phyloP scores from a whole-genome alignment of 2,113 vertebrate species.

The Lepus europaeus region DNA sequence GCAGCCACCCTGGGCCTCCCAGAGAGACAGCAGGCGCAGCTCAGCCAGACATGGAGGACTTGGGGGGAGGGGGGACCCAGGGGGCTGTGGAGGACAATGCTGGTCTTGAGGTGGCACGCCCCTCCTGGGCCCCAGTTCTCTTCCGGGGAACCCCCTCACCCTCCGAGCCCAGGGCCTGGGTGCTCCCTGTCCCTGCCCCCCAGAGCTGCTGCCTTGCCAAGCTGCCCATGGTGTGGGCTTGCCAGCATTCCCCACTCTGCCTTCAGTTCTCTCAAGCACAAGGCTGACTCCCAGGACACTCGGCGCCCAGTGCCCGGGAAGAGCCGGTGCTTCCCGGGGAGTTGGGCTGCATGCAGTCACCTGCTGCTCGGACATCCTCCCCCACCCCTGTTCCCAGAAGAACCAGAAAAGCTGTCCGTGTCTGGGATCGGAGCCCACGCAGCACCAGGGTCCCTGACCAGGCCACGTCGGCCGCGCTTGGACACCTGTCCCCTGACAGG shows the following conservation, averaged over 20 bases:
- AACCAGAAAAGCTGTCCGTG: constrained; percentile 74
- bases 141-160: not conserved
- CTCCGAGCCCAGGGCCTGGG: rapidly evolving
- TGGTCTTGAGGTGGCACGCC: rapidly evolving
- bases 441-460: constrained; percentile 32
- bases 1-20: not conserved
- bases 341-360: not conserved
- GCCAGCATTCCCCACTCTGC: not conserved
- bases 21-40: not conserved
- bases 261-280: not conserved
- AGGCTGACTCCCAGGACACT: not conserved
- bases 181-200: rapidly evolving
- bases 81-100: rapidly evolving
- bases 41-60: not conserved
- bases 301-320: not conserved
- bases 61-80: not conserved
- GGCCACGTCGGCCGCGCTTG: constrained; percentile 37
- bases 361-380: constrained; percentile 69
- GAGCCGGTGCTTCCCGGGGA: constrained; percentile 40
- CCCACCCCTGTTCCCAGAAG: constrained; percentile 60
- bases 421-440: constrained; percentile 35
- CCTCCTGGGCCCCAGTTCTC: not conserved
- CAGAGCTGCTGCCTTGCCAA: not conserved
- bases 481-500: constrained; percentile 88
- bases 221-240: not conserved